phyloP scores from a whole-genome alignment of 2,797 vertebrate genomes.

The Darevskia mixta region DNA sequence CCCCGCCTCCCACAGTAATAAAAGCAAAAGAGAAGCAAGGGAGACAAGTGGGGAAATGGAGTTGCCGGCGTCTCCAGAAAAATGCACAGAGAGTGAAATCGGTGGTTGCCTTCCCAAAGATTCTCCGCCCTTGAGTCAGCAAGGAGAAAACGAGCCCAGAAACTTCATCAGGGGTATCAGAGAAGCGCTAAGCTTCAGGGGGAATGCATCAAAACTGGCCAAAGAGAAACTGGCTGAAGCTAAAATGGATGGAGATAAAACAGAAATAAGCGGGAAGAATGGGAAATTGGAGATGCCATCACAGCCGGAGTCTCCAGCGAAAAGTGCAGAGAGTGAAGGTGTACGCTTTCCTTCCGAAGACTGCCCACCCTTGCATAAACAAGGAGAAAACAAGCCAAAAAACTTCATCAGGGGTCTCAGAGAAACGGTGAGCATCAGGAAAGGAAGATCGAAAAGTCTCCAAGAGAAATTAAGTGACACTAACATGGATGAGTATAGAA shows the following conservation, averaged over 20 bases:
- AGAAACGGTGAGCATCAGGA: conserved; percentile 49
- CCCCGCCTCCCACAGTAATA: conserved; percentile 24
- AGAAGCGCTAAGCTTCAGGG: conserved; percentile 49
- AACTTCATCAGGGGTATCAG: conserved; percentile 53
- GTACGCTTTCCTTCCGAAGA: background rate
- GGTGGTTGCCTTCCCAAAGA: background rate
- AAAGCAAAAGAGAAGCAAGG: conserved; percentile 10
- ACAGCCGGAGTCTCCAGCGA: background rate
- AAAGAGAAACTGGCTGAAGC: conserved; percentile 34
- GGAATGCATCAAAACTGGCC: background rate
- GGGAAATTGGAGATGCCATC: background rate
- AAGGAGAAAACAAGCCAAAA: conserved; percentile 8
- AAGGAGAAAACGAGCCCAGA: conserved; percentile 8
- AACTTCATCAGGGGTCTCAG: conserved; percentile 53
- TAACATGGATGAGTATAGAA: background rate
- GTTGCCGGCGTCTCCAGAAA: background rate
- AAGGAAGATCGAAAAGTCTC: background rate
- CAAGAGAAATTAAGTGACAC: conserved; percentile 34
- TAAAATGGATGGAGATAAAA: background rate
- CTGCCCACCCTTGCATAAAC: background rate
- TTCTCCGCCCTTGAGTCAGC: background rate
- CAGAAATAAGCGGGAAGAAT: background rate
- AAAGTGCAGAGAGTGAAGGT: background rate
- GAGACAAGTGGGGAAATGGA: background rate
- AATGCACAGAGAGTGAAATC: background rate